phyloP scores from a whole-genome alignment of 2,888 invertebrate species.

The Chirona hameri region DNA sequence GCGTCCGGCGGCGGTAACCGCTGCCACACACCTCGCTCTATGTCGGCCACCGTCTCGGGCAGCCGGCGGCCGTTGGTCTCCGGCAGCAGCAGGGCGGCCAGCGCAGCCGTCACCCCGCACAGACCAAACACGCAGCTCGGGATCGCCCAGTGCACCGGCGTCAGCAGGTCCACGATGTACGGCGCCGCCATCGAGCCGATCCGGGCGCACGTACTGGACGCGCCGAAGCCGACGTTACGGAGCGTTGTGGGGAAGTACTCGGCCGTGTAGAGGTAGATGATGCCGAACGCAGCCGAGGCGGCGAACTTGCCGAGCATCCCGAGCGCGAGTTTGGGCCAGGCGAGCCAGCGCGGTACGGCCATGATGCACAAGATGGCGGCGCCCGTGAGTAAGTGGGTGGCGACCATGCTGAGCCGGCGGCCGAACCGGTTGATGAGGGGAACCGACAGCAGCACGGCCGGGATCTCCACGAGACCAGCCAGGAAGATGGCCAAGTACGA shows the following conservation, averaged over 20 bases:
- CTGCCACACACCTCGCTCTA: constrained; percentile 53
- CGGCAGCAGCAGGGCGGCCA: constrained; percentile 65
- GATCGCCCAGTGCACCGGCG: constrained; percentile 33
- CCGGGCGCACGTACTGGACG: constrained; percentile 78
- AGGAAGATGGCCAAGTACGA: constrained; percentile 81
- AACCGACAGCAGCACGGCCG: constrained; percentile 33
- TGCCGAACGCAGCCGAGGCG: constrained; percentile 76
- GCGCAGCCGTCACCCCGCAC: constrained; percentile 63
- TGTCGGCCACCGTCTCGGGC: constrained; percentile 76
- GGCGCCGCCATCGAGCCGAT: constrained; percentile 83
- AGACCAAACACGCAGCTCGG: constrained; percentile 61
- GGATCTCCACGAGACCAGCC: constrained; percentile 57
- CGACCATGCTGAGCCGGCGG: constrained; percentile 61
- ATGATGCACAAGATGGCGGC: constrained; percentile 36
- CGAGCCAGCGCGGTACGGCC: constrained; percentile 38
- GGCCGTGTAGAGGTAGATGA: constrained; percentile 77
- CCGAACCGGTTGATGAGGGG: constrained; percentile 48
- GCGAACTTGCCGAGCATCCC: constrained; percentile 75
- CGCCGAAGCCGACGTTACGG: constrained; percentile 79
- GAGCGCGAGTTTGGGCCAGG: constrained; percentile 58
- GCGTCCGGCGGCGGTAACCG: too few relatives aligned
- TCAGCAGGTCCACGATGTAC: constrained; percentile 64
- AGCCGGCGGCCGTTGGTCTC: constrained; percentile 72
- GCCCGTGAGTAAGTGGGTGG: constrained; percentile 33
- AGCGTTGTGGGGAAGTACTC: constrained; percentile 87